phyloP scores from a whole-genome alignment of 2,797 vertebrate species.

The Thripadectes ignobilis region DNA sequence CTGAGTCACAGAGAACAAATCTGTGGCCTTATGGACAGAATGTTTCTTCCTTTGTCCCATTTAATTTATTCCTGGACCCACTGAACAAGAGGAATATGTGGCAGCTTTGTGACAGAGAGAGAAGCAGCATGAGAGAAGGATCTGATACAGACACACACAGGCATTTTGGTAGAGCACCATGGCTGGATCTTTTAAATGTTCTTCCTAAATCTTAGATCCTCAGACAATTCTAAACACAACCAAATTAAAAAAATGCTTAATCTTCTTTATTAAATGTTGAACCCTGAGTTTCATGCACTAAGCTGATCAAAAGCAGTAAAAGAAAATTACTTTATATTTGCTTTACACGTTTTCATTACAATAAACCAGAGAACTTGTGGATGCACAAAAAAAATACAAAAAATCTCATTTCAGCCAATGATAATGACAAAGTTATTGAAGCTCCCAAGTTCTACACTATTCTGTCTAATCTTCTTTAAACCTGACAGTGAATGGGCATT shows the following conservation, averaged over 20 bases:
- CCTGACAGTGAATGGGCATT: not conserved
- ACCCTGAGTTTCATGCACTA: not conserved
- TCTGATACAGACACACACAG: not conserved
- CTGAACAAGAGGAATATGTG: rapidly evolving
- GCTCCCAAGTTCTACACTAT: not conserved
- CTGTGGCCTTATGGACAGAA: not conserved
- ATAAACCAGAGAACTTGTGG: not conserved
- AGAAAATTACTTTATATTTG: not conserved
- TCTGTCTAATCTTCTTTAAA: not conserved
- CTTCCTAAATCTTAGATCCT: not conserved
- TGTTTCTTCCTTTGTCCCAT: not conserved
- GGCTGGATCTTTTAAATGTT: not conserved
- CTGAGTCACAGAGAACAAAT: not conserved
- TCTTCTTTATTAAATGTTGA: not conserved
- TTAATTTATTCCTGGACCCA: not conserved
- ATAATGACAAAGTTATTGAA: not conserved
- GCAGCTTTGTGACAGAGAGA: not conserved
- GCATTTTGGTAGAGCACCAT: not conserved
- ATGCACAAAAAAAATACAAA: not conserved
- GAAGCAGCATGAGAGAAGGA: not conserved
- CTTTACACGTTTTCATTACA: not conserved
- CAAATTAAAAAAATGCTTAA: not conserved
- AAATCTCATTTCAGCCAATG: not conserved
- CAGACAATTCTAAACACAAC: not conserved
- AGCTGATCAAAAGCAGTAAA: not conserved